These are phyloP conservation scores for Natrix natrix DNA, from an alignment of 2,797 vertebrate species.

Conservation along the genomic window DNA sequence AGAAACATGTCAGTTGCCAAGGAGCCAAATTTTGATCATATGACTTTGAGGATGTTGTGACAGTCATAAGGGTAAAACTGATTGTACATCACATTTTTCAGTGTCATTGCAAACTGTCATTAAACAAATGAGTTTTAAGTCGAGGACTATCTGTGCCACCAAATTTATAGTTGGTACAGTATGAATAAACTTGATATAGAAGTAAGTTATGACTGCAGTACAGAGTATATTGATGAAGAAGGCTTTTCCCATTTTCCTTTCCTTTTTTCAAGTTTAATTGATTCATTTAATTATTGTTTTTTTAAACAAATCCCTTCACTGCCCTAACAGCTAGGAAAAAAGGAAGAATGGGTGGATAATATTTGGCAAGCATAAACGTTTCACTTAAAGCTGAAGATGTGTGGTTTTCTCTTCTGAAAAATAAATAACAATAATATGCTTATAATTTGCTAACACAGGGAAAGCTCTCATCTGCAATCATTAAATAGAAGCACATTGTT, in stretches of 20 bases:
- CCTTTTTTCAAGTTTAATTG: neutral
- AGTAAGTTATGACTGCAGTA: conserved; percentile 26
- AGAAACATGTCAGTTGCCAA: neutral
- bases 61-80: neutral
- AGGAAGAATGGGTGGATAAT: conserved; percentile 13
- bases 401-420: neutral
- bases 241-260: neutral
- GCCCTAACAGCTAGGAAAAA: conserved; percentile 15
- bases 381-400: neutral
- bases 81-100: neutral
- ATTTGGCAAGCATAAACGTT: conserved; percentile 34
- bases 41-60: neutral
- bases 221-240: conserved; percentile 48
- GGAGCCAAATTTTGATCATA: neutral
- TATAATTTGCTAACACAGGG: conserved; percentile 8
- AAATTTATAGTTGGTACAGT: conserved; percentile 1
- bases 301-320: neutral
- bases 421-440: conserved; percentile 15
- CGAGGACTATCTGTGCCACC: neutral
- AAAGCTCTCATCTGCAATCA: conserved; percentile 17
- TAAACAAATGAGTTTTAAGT: neutral
- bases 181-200: conserved; percentile 37
- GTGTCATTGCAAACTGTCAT: neutral
- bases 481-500: conserved; percentile 20
- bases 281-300: neutral